phyloP scores from a whole-genome alignment of 2,113 vertebrate genomes.

The Polyodon spathula region DNA sequence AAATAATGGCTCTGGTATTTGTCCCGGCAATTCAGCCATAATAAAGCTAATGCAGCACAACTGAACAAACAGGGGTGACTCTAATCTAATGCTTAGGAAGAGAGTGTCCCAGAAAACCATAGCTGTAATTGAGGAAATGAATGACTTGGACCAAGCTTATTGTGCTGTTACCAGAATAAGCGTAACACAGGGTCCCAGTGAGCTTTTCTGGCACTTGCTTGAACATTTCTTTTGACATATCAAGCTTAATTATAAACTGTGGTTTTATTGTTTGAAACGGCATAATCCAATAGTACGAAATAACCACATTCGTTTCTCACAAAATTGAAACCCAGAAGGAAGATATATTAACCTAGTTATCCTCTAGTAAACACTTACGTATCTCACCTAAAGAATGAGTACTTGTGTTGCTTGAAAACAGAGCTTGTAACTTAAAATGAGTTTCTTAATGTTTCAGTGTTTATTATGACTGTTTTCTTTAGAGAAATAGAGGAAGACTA shows the following conservation, averaged over 20 bases:
- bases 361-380: no score
- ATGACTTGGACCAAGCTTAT: slow-evolving; percentile 33
- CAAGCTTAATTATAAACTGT: slow-evolving; percentile 49
- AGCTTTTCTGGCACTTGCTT: slow-evolving; percentile 40
- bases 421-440: no score
- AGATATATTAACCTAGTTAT: no score
- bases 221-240: slow-evolving; percentile 45
- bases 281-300: no score
- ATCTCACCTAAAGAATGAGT: no score
- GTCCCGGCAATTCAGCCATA: slow-evolving; percentile 48
- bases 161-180: slow-evolving; percentile 41
- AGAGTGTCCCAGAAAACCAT: slow-evolving; percentile 8
- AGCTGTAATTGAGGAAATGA: slow-evolving; percentile 45
- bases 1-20: slow-evolving; percentile 60
- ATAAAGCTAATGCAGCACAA: slow-evolving; percentile 70
- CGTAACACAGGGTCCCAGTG: slow-evolving; percentile 21
- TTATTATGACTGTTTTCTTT: no score
- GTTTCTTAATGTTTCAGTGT: no score
- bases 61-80: slow-evolving; percentile 69
- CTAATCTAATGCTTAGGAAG: slow-evolving; percentile 31
- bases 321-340: no score
- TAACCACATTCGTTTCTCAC: no score
- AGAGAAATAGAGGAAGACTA: no score
- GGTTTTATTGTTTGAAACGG: no score
- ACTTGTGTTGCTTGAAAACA: no score